A percentile compares a stretch with the other conserved stretches of the same genome.
Evolutionary conservation across 2,797 vertebrate genomes (phyloP).

Genomic region (Malurus splendens): DNA sequence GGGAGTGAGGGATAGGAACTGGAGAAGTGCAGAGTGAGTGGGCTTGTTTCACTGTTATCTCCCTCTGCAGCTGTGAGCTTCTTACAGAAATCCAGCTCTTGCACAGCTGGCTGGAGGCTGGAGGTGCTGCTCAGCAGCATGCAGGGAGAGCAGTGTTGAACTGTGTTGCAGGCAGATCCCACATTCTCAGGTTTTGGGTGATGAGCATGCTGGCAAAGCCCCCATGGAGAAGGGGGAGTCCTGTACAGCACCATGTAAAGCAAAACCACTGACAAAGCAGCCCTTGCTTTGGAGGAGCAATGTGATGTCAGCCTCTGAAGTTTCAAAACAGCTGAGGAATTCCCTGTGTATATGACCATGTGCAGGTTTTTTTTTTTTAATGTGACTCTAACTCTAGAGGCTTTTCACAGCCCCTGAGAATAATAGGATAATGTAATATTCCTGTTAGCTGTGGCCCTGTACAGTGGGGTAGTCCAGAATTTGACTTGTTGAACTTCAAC

Average conservation of each 20-base stretch:
- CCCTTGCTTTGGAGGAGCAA: not conserved
- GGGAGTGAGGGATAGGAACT: not conserved
- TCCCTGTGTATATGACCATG: not conserved
- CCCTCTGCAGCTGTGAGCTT: not conserved
- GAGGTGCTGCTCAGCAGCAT: not conserved
- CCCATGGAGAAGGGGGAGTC: not conserved
- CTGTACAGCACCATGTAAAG: not conserved
- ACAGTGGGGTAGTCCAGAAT: not conserved
- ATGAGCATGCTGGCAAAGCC: not conserved
- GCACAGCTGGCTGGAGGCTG: not conserved
- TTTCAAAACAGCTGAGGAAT: not conserved
- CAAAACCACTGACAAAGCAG: not conserved
- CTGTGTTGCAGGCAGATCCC: not conserved
- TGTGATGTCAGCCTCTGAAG: not conserved
- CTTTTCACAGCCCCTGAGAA: not conserved
- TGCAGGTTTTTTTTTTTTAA: not conserved
- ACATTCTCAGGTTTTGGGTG: accelerated
- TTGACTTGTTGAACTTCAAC: not conserved
- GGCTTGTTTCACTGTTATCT: not conserved
- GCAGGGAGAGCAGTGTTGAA: not conserved
- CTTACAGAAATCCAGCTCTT: not conserved
- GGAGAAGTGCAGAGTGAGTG: not conserved
- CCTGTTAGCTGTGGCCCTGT: not conserved
- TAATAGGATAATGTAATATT: not conserved
- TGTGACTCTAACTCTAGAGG: not conserved